These are phyloP conservation scores for Catocala sponsa DNA, from an alignment of 2,888 invertebrate genomes.

Conservation along the genomic window DNA sequence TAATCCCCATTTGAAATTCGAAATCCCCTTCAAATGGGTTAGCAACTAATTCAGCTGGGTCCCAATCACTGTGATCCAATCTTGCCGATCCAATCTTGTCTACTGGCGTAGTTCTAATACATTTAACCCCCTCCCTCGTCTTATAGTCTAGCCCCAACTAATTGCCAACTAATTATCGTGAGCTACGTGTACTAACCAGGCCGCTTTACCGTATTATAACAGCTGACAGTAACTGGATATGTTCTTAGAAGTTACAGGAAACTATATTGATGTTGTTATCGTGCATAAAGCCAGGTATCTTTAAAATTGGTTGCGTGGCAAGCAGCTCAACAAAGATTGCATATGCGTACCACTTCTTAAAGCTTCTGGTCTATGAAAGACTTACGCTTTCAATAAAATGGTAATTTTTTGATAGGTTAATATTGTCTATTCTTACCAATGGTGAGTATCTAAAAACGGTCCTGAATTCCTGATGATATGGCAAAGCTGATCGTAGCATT, in stretches of 20 bases:
- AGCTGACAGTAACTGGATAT: slow-evolving; percentile 24
- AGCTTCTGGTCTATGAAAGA: no score
- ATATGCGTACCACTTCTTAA: no score
- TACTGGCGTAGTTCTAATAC: slow-evolving; percentile 24
- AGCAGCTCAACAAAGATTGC: no score
- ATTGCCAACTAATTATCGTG: slow-evolving; percentile 47
- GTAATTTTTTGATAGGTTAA: no score
- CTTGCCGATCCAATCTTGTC: slow-evolving; percentile 35
- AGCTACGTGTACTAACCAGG: slow-evolving; percentile 29
- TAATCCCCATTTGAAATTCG: background rate
- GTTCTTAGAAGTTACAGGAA: slow-evolving; percentile 15
- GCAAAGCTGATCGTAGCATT: no score
- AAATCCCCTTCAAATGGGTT: slow-evolving; percentile 27
- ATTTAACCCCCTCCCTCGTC: slow-evolving; percentile 16
- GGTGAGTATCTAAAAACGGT: no score
- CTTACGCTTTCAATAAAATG: no score
- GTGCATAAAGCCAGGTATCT: no score
- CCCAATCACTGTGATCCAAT: slow-evolving; percentile 26
- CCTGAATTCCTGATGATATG: no score
- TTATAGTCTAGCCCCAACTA: slow-evolving; percentile 27
- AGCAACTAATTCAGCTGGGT: slow-evolving; percentile 33
- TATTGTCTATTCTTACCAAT: no score
- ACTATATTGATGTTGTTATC: background rate
- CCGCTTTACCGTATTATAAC: slow-evolving; percentile 31
- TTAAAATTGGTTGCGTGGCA: no score